Percentiles rank a stretch among this genome's conserved stretches.
Evolutionary conservation across 23 tunicate species (phyloP).

Genomic region (Styela plicata): DNA sequence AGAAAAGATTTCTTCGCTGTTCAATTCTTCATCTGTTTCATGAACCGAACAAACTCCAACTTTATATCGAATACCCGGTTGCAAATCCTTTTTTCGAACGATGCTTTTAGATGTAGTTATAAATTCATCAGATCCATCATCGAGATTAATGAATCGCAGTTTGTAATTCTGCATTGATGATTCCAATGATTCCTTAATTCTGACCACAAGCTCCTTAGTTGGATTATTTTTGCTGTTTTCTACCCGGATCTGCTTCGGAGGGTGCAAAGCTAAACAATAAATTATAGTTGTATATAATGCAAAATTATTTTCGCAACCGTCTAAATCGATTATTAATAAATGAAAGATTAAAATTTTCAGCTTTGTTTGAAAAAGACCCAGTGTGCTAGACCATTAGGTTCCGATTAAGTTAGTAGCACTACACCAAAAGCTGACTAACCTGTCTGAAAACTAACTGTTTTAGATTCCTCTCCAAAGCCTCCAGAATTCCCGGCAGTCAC

Average conservation of each 20-base stretch:
- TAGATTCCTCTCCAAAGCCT: not conserved
- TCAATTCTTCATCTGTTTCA: not conserved
- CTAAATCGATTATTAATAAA: too few species aligned
- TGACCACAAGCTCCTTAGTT: not conserved
- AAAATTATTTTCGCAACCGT: too few species aligned
- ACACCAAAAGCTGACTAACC: too few species aligned
- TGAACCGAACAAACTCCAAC: not conserved
- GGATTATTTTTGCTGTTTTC: not conserved
- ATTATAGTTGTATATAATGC: too few species aligned
- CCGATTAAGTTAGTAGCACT: too few species aligned
- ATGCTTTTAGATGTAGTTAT: not conserved
- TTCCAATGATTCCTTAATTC: not conserved
- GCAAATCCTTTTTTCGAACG: not conserved
- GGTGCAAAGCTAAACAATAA: not conserved
- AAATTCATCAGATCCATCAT: not conserved
- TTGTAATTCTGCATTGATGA: not conserved
- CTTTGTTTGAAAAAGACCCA: too few species aligned
- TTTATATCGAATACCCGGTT: not conserved
- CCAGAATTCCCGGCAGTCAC: not conserved
- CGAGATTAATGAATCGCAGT: not conserved
- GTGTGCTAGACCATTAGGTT: too few species aligned
- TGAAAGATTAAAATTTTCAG: too few species aligned
- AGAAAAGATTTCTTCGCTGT: conserved; percentile 8
- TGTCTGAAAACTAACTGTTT: not conserved
- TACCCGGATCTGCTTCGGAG: not conserved